Evolutionary conservation across 2,888 invertebrate species (phyloP).

Genomic region (Netelia virgata): DNA sequence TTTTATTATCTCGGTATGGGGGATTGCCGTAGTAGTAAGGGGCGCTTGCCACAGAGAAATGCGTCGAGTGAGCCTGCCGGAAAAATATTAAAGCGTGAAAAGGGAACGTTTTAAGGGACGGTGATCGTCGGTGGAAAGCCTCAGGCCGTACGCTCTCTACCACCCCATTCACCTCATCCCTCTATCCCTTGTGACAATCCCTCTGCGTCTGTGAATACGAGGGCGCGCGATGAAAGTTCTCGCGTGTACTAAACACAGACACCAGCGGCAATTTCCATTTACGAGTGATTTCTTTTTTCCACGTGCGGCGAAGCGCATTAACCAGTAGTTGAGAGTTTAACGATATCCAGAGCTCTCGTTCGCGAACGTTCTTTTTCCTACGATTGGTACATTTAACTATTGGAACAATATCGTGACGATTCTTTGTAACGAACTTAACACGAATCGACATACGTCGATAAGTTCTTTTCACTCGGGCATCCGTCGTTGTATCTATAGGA

Average conservation of each 20-base stretch:
- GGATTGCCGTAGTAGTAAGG: constrained; percentile 31
- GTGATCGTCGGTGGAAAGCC: constrained; percentile 56
- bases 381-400: too few relatives aligned
- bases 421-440: too few relatives aligned
- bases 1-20: constrained; percentile 58
- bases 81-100: constrained; percentile 67
- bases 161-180: background rate
- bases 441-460: background rate
- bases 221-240: constrained; percentile 42
- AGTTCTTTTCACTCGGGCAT: background rate
- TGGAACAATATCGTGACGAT: too few relatives aligned
- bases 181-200: constrained; percentile 48
- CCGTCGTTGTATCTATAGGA: background rate
- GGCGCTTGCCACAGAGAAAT: constrained; percentile 14
- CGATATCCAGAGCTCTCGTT: background rate
- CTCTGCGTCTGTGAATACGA: constrained; percentile 29
- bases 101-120: constrained; percentile 62
- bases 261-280: constrained; percentile 1
- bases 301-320: too few relatives aligned
- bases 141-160: constrained; percentile 36
- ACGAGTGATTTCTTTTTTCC: background rate
- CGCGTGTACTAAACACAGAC: constrained; percentile 3
- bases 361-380: too few relatives aligned
- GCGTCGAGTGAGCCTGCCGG: constrained; percentile 47
- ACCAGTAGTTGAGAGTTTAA: background rate